Conservation (phyloP, 2,797 vertebrate genomes). For the Hyperoplus immaculatus region DNA sequence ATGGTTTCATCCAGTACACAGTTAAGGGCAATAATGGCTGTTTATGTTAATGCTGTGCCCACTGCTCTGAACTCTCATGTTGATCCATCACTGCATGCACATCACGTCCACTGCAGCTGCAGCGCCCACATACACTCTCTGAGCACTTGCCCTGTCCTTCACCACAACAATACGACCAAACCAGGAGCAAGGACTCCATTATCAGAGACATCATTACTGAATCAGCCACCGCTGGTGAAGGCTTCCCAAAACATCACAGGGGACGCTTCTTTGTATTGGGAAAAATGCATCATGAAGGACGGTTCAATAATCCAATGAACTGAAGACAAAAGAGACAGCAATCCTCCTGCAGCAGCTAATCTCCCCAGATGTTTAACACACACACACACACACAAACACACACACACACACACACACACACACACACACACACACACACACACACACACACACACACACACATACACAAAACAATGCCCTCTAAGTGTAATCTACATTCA, state of each 20-base stretch:
- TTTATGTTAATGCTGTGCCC: slow-evolving; percentile 11
- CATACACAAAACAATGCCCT: too few relatives aligned
- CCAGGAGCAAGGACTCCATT: slow-evolving; percentile 19
- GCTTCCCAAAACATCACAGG: background rate
- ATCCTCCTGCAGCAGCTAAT: slow-evolving; percentile 2
- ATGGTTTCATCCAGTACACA: background rate
- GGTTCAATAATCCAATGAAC: slow-evolving; percentile 3
- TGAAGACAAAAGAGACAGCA: background rate
- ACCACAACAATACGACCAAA: slow-evolving; percentile 33
- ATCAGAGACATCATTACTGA: slow-evolving; percentile 19
- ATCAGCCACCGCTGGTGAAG: background rate
- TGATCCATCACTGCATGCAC: slow-evolving; percentile 53
- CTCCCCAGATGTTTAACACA: background rate
- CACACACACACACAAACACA: too few relatives aligned
- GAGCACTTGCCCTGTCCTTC: slow-evolving; percentile 60
- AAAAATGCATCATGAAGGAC: background rate
- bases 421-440: too few relatives aligned
- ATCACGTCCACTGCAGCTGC: slow-evolving; percentile 66
- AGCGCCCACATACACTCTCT: slow-evolving; percentile 21
- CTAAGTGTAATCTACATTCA: too few relatives aligned
- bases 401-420: too few relatives aligned
- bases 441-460: too few relatives aligned
- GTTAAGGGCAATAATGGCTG: background rate
- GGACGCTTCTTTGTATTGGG: background rate
- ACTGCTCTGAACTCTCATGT: slow-evolving; percentile 26